Conservation (phyloP, 2,113 vertebrate genomes). For the Osmerus mordax region DNA sequence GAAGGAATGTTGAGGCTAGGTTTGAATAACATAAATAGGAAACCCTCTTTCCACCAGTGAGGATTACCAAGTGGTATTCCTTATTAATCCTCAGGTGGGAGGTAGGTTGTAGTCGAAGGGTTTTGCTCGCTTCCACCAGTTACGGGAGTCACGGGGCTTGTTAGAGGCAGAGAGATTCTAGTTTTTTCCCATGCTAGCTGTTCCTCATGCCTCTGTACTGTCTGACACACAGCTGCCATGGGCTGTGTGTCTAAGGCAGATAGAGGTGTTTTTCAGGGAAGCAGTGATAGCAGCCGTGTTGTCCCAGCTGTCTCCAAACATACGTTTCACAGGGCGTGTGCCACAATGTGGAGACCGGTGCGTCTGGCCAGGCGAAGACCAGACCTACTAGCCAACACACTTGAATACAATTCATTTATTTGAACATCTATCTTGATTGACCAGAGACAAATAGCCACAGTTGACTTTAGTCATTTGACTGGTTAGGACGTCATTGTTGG, state of each 20-base stretch:
- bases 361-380: background rate
- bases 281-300: constrained; percentile 43
- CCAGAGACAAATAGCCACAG: background rate
- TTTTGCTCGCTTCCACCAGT: no score
- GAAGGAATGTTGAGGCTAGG: no score
- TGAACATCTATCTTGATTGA: constrained; percentile 15
- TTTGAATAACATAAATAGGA: no score
- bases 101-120: no score
- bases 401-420: background rate
- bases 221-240: background rate
- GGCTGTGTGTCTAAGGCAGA: constrained; percentile 8
- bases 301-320: constrained; percentile 45
- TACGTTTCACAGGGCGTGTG: constrained; percentile 27
- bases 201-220: background rate
- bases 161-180: background rate
- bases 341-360: no score
- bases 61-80: no score
- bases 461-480: background rate
- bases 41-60: no score
- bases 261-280: constrained; percentile 38
- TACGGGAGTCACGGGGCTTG: no score
- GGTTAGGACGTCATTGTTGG: background rate
- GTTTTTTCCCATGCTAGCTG: background rate
- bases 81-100: no score
- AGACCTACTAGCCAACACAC: constrained; percentile 14